Conservation (phyloP, 92 coral and sea anemone genomes). For the Isaurus tuberculatus region DNA sequence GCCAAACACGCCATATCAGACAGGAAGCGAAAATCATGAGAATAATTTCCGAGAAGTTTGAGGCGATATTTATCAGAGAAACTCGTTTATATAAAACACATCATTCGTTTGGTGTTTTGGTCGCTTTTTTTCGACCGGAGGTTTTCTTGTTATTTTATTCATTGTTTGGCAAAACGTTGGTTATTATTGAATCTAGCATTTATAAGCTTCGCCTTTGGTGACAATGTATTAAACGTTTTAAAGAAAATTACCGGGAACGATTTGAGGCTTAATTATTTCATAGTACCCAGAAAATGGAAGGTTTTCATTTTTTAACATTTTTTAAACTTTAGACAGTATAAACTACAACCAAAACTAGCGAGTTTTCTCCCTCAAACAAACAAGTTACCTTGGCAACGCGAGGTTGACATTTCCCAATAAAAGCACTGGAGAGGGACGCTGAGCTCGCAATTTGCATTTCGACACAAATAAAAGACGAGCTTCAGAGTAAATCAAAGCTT, state of each 20-base stretch:
- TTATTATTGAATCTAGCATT: background rate
- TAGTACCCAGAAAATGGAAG: background rate
- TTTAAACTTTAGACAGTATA: background rate
- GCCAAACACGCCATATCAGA: background rate
- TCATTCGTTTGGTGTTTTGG: background rate
- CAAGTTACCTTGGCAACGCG: conserved; percentile 3
- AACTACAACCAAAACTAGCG: background rate
- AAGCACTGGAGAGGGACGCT: background rate
- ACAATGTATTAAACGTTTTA: background rate
- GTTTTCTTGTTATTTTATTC: background rate
- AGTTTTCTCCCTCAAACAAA: background rate
- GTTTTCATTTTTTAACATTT: background rate
- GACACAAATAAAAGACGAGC: background rate
- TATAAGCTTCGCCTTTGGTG: background rate
- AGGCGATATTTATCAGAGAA: background rate
- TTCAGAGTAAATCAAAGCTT: background rate
- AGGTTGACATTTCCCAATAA: background rate
- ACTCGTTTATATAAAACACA: too few relatives aligned
- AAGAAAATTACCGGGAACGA: background rate
- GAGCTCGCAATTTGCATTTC: background rate
- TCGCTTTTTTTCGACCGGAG: background rate
- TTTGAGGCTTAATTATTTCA: background rate
- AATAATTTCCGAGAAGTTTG: background rate
- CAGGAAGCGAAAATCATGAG: background rate
- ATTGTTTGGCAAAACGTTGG: background rate